phyloP scores from a whole-genome alignment of 2,888 invertebrate species.

The Lasioglossum zephyrum region DNA sequence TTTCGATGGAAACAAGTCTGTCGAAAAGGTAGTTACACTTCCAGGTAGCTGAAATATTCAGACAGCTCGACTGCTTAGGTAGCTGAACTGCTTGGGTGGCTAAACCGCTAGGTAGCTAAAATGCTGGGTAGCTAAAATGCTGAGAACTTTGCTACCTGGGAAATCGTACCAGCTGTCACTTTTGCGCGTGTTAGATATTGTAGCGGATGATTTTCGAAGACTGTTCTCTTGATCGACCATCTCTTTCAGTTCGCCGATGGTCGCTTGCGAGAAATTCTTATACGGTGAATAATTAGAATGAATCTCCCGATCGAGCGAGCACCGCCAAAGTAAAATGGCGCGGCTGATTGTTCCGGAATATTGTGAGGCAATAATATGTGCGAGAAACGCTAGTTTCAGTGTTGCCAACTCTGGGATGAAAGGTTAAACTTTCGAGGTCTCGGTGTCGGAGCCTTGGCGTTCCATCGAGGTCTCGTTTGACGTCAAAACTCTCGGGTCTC shows the following conservation, averaged over 20 bases:
- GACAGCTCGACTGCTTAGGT: neutral
- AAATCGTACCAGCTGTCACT: neutral
- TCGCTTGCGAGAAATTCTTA: too few relatives aligned
- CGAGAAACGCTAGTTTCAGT: neutral
- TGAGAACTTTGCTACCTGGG: neutral
- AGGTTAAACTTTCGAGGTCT: constrained; percentile 10
- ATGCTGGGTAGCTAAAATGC: neutral
- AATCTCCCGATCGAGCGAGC: neutral
- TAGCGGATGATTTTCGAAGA: too few relatives aligned
- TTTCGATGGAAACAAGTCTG: neutral
- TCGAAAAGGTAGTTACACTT: neutral
- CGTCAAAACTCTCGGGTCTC: neutral
- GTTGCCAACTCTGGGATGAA: neutral
- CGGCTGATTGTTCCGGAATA: neutral
- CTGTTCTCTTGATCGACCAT: too few relatives aligned
- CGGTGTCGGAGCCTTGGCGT: constrained; percentile 12
- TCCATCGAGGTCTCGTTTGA: constrained; percentile 12
- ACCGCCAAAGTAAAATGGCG: neutral
- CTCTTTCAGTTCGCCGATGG: too few relatives aligned
- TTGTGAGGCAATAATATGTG: neutral
- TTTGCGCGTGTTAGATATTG: neutral
- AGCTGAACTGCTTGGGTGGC: neutral
- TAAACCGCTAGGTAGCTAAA: neutral
- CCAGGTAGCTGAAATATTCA: neutral
- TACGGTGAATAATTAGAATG: neutral